These are phyloP conservation scores for Chascanopsetta lugubris DNA, from an alignment of 2,113 vertebrate species.

Conservation along the genomic window DNA sequence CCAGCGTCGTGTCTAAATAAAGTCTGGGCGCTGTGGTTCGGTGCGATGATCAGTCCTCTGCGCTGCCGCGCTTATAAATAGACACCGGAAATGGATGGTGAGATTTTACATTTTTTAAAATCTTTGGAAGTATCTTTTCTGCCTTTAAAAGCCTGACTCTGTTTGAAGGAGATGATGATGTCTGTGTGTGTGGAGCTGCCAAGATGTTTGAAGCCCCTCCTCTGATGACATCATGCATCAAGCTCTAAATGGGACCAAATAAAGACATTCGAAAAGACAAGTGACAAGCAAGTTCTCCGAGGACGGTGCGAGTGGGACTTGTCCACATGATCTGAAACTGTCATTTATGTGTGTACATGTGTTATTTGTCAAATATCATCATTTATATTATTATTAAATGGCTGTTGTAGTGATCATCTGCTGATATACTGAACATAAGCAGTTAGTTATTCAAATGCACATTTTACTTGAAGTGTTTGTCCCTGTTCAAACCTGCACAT, in stretches of 20 bases:
- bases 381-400: neutral
- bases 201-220: slow-evolving; percentile 9
- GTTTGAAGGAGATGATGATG: slow-evolving; percentile 14
- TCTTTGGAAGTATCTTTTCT: slow-evolving; percentile 44
- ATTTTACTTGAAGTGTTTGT: slow-evolving; percentile 5
- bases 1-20: slow-evolving; percentile 48
- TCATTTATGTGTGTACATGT: neutral
- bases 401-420: neutral
- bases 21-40: slow-evolving; percentile 43
- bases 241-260: neutral
- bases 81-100: slow-evolving; percentile 16
- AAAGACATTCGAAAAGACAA: slow-evolving; percentile 9
- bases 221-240: neutral
- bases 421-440: neutral
- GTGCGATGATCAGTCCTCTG: slow-evolving; percentile 45
- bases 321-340: neutral
- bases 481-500: neutral
- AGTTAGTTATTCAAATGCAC: neutral
- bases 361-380: slow-evolving; percentile 2
- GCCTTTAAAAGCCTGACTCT: slow-evolving; percentile 17
- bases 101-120: slow-evolving; percentile 20
- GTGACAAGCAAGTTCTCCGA: neutral
- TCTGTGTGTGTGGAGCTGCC: slow-evolving; percentile 28
- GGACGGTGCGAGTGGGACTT: neutral
- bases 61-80: slow-evolving; percentile 50